A percentile compares a stretch with the other conserved stretches of the same genome.
Conservation (phyloP, 2,888 invertebrate species). For the Leptinotarsa rubiginosa region DNA sequence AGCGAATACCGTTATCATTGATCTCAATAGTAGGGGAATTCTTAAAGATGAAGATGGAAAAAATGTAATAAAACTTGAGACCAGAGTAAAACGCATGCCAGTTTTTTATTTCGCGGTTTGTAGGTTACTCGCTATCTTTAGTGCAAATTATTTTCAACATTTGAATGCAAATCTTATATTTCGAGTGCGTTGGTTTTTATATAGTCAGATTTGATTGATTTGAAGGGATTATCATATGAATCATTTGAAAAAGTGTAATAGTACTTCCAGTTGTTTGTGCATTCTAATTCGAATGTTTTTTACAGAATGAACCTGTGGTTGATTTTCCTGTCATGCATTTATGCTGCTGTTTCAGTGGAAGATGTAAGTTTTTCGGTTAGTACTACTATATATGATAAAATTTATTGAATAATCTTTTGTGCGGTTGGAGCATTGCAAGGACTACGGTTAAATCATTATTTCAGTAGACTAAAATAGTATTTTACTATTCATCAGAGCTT, state of each 20-base stretch:
- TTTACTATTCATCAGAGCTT: too few relatives aligned
- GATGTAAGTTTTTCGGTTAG: not conserved
- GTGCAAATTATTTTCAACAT: too few relatives aligned
- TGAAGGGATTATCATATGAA: not conserved
- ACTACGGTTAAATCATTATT: too few relatives aligned
- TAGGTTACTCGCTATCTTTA: too few relatives aligned
- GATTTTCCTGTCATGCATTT: not conserved
- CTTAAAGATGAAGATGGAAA: not conserved
- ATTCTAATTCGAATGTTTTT: not conserved
- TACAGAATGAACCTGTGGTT: conserved; percentile 3
- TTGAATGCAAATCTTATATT: not conserved
- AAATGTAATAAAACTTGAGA: not conserved
- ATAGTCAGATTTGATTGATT: not conserved
- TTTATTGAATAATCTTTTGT: too few relatives aligned
- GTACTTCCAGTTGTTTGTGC: conserved; percentile 1
- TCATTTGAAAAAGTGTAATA: not conserved
- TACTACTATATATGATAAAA: too few relatives aligned
- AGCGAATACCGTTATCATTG: too few relatives aligned
- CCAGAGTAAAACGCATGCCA: not conserved
- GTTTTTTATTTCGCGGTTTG: not conserved
- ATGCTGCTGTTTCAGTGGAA: not conserved
- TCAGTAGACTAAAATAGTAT: too few relatives aligned
- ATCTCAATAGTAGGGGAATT: too few relatives aligned
- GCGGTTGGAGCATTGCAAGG: too few relatives aligned
- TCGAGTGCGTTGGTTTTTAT: not conserved